Evolutionary conservation across 2,113 vertebrate genomes (phyloP).

Genomic region (Cranoglanis bouderius): DNA sequence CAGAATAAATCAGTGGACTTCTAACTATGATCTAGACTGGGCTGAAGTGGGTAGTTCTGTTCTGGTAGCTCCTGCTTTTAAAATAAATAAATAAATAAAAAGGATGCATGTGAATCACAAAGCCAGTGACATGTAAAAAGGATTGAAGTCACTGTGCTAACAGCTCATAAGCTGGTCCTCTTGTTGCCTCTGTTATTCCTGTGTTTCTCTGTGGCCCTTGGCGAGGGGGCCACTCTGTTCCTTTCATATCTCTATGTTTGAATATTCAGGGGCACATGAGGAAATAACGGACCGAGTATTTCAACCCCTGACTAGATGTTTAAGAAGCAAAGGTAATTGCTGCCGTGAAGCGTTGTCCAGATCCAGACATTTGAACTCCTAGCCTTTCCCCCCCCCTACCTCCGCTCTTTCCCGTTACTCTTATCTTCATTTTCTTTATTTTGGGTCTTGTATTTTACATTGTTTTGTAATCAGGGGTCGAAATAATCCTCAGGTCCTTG

Average conservation of each 20-base stretch:
- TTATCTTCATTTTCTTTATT: conserved; percentile 42
- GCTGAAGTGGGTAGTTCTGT: conserved; percentile 17
- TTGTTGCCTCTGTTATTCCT: conserved; percentile 65
- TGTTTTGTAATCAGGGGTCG: conserved; percentile 75
- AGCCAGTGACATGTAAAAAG: conserved; percentile 9
- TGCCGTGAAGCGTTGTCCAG: conserved; percentile 74
- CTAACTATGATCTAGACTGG: neutral
- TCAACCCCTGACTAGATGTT: conserved; percentile 81
- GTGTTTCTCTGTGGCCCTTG: conserved; percentile 73
- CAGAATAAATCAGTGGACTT: neutral
- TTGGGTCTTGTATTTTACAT: conserved; percentile 51
- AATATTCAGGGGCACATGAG: conserved; percentile 81
- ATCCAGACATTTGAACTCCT: conserved; percentile 71
- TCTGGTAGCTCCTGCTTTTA: neutral
- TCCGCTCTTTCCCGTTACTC: conserved; percentile 18
- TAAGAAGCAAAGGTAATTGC: conserved; percentile 80
- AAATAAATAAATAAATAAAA: neutral
- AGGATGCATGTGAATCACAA: conserved; percentile 16
- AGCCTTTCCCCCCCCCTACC: neutral
- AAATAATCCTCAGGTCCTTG: conserved; percentile 68
- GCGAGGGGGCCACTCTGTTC: conserved; percentile 71
- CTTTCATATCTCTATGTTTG: conserved; percentile 81
- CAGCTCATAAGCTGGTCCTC: conserved; percentile 17
- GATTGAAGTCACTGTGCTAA: neutral
- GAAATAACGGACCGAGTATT: conserved; percentile 80